Evolutionary conservation across 2,113 vertebrate species (phyloP).

Genomic region (Ardeotis arabs): DNA sequence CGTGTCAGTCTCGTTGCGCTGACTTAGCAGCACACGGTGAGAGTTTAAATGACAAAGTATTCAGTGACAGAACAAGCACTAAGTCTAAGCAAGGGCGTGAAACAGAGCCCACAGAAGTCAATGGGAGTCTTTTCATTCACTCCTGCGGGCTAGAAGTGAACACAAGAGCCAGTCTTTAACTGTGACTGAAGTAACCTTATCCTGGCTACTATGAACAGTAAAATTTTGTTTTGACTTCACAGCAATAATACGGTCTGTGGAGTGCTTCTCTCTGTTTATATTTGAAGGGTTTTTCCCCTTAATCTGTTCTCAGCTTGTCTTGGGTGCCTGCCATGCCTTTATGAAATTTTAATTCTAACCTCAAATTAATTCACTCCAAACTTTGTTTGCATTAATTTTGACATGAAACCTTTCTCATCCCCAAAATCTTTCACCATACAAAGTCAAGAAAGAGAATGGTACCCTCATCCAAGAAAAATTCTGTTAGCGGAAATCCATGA

Average conservation of each 20-base stretch:
- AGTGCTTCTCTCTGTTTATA: conserved; percentile 40
- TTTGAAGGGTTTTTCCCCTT: conserved; percentile 9
- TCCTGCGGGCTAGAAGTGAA: not conserved
- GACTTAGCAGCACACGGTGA: not conserved
- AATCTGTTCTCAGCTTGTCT: conserved; percentile 35
- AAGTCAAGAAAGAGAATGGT: not conserved
- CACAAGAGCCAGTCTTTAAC: not conserved
- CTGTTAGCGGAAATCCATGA: not conserved
- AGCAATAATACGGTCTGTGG: conserved; percentile 1
- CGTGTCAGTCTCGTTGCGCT: not conserved
- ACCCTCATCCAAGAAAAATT: not conserved
- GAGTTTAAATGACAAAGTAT: fast-evolving
- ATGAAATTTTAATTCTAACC: conserved; percentile 34
- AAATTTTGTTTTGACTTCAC: not conserved
- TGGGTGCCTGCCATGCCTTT: conserved; percentile 16
- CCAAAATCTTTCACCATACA: conserved; percentile 3
- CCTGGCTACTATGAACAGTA: not conserved
- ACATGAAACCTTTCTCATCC: conserved; percentile 15
- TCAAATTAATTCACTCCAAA: conserved; percentile 34
- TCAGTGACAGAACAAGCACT: not conserved
- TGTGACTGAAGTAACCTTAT: not conserved
- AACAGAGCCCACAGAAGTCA: not conserved
- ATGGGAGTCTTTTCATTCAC: not conserved
- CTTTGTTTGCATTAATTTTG: conserved; percentile 14
- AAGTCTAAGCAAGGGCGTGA: not conserved